A percentile compares a stretch with the other conserved stretches of the same genome.
These are phyloP conservation scores for Stomorhina lunata DNA, from an alignment of 2,888 invertebrate genomes.

Conservation along the genomic window DNA sequence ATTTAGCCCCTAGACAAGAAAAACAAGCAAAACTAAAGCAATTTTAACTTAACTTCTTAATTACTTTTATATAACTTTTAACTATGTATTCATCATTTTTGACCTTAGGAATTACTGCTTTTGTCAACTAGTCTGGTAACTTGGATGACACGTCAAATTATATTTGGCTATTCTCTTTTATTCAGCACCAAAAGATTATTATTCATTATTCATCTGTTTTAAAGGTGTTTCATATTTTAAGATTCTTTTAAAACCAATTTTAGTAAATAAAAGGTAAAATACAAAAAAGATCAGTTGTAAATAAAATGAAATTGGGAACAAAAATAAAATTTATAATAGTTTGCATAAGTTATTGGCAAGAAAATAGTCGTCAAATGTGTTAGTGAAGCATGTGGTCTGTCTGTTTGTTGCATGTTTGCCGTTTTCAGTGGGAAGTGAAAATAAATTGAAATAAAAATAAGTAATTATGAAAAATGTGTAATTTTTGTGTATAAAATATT, in stretches of 20 bases:
- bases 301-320: background rate
- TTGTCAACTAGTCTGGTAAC: conserved; percentile 30
- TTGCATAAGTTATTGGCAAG: background rate
- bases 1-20: no score
- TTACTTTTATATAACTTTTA: no score
- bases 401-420: no score
- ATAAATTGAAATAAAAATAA: no score
- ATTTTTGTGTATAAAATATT: no score
- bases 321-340: background rate
- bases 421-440: no score
- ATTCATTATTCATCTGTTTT: conserved; percentile 25
- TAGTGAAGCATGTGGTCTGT: no score
- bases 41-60: no score
- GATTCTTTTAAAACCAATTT: background rate
- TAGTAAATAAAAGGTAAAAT: conserved; percentile 40
- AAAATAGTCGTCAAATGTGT: background rate
- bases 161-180: background rate
- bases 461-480: no score
- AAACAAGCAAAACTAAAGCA: no score
- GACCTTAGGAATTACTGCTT: no score
- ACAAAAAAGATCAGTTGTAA: background rate
- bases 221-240: background rate
- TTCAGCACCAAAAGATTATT: conserved; percentile 2
- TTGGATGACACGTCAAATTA: conserved; percentile 52
- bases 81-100: no score